phyloP scores from a whole-genome alignment of 2,113 vertebrate species.

The Eira barbara region DNA sequence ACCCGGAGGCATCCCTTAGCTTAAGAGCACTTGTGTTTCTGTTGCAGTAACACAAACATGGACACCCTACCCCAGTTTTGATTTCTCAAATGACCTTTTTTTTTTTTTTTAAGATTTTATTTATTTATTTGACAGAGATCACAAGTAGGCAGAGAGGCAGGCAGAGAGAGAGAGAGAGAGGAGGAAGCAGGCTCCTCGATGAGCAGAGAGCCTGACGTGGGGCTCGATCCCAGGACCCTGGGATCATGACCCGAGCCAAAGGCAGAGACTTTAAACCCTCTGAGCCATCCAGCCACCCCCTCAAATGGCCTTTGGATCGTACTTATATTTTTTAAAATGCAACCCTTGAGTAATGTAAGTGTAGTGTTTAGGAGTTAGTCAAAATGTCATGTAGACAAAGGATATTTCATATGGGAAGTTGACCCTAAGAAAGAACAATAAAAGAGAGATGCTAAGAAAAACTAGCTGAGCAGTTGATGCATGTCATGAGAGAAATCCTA shows the following conservation, averaged over 20 bases:
- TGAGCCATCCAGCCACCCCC: not conserved
- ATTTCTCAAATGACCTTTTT: constrained; percentile 12
- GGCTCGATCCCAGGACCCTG: too few species aligned
- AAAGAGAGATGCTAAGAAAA: not conserved
- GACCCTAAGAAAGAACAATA: not conserved
- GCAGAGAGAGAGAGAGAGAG: too few species aligned
- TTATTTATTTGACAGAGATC: too few species aligned
- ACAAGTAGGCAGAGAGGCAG: too few species aligned
- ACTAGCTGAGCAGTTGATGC: not conserved
- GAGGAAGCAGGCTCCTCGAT: too few species aligned
- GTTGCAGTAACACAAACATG: constrained; percentile 26
- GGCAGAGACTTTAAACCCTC: too few species aligned
- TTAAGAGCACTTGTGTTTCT: not conserved
- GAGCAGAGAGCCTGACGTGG: too few species aligned
- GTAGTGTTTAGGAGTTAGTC: not conserved
- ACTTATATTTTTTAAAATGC: not conserved
- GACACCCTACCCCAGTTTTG: not conserved
- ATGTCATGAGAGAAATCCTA: not conserved
- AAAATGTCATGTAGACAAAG: not conserved
- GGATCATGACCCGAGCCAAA: too few species aligned
- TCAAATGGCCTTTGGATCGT: constrained; percentile 37
- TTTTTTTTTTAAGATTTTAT: too few species aligned
- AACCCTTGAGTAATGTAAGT: not conserved
- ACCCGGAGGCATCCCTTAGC: too few species aligned
- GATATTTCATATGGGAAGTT: not conserved